These are phyloP conservation scores for Campylorhamphus procurvoides DNA, from an alignment of 2,113 vertebrate genomes.

Conservation along the genomic window DNA sequence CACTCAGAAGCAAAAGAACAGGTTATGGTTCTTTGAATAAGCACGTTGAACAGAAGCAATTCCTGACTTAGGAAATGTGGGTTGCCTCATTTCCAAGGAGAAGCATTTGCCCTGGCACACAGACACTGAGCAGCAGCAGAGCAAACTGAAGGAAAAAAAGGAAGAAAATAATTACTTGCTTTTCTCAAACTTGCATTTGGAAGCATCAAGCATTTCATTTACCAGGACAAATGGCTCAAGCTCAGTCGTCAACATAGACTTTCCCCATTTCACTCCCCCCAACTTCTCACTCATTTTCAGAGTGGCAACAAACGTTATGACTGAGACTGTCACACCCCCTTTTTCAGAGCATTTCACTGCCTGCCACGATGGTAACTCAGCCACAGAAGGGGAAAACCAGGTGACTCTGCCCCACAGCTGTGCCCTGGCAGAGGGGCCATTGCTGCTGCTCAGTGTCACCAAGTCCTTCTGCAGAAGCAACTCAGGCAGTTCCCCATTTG, in stretches of 20 bases:
- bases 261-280: background rate
- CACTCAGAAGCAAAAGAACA: background rate
- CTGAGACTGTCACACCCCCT: background rate
- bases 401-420: background rate
- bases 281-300: background rate
- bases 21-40: background rate
- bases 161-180: background rate
- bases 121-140: background rate
- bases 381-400: background rate
- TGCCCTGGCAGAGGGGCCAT: background rate
- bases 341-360: background rate
- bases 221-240: background rate
- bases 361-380: background rate
- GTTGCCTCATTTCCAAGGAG: background rate
- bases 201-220: background rate
- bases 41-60: background rate
- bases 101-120: background rate
- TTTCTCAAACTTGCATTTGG: background rate
- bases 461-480: background rate
- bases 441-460: rapidly evolving
- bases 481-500: background rate
- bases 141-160: background rate
- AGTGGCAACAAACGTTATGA: background rate
- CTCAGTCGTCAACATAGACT: background rate
- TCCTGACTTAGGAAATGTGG: background rate